phyloP scores from a whole-genome alignment of 2,888 invertebrate genomes.

The Falcaria lacertinaria region DNA sequence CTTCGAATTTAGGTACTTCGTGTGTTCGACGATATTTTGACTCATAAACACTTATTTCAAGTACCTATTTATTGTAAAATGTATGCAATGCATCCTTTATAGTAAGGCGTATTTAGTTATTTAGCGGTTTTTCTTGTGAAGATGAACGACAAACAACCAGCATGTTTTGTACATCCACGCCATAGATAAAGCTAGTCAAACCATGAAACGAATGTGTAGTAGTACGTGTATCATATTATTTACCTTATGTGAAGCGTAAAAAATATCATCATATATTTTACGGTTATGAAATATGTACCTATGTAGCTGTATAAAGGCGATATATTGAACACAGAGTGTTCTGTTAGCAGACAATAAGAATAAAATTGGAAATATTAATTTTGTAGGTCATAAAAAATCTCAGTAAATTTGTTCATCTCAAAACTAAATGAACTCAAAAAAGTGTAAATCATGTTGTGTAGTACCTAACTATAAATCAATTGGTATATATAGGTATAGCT shows the following conservation, averaged over 20 bases:
- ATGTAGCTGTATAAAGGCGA: conserved; percentile 14
- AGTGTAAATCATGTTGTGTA: too few relatives aligned
- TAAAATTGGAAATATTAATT: conserved; percentile 32
- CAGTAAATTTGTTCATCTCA: conserved; percentile 19
- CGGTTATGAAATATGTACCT: conserved; percentile 27
- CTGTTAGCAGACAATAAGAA: conserved; percentile 41
- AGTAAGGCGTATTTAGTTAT: neutral
- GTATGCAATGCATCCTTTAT: neutral
- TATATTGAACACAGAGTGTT: conserved; percentile 41
- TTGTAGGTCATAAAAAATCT: conserved; percentile 21
- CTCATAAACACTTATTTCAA: too few relatives aligned
- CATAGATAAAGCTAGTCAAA: conserved; percentile 27
- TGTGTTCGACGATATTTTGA: too few relatives aligned
- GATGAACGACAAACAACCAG: neutral
- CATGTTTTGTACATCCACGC: conserved; percentile 17
- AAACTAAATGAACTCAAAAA: conserved; percentile 15
- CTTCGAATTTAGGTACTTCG: too few relatives aligned
- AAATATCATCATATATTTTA: too few relatives aligned
- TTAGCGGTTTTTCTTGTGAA: neutral
- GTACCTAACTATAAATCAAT: too few relatives aligned
- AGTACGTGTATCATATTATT: too few relatives aligned
- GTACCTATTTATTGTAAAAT: neutral
- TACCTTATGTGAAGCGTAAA: too few relatives aligned
- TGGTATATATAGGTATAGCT: too few relatives aligned
- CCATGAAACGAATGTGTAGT: conserved; percentile 15